Conservation (phyloP, 2,888 invertebrate species). For the Gastrophysa polygoni region DNA sequence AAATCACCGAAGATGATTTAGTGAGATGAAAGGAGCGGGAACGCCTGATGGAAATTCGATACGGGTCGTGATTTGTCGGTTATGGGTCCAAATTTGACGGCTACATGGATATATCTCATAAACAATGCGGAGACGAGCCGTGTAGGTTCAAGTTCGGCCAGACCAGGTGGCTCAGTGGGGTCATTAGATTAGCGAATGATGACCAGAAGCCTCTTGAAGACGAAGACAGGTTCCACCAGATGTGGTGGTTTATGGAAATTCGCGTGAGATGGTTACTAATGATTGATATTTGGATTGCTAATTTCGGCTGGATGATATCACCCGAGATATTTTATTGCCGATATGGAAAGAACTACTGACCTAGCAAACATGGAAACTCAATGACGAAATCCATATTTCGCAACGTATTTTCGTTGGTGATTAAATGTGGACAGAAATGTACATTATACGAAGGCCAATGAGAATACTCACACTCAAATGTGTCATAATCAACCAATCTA, state of each 20-base stretch:
- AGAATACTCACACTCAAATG: too few relatives aligned
- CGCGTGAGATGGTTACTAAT: too few relatives aligned
- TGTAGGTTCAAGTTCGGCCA: not conserved
- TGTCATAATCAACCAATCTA: too few relatives aligned
- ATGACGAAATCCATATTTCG: too few relatives aligned
- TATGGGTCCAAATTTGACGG: not conserved
- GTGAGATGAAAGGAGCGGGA: conserved; percentile 13
- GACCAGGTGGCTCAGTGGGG: not conserved
- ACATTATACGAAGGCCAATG: too few relatives aligned
- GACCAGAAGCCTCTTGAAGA: not conserved
- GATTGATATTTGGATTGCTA: not conserved
- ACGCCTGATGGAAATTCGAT: not conserved
- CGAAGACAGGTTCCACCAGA: not conserved
- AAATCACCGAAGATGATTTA: conserved; percentile 32
- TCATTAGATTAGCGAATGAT: not conserved
- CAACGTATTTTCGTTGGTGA: too few relatives aligned
- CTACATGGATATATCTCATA: not conserved
- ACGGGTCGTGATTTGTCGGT: not conserved
- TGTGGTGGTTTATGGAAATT: not conserved
- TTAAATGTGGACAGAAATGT: too few relatives aligned
- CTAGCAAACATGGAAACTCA: too few relatives aligned
- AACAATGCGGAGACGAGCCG: not conserved
- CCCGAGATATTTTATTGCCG: too few relatives aligned
- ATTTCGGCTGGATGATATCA: too few relatives aligned
- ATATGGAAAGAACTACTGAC: too few relatives aligned